These are phyloP conservation scores for Incurvaria masculella DNA, from an alignment of 2,888 invertebrate species.

Conservation along the genomic window DNA sequence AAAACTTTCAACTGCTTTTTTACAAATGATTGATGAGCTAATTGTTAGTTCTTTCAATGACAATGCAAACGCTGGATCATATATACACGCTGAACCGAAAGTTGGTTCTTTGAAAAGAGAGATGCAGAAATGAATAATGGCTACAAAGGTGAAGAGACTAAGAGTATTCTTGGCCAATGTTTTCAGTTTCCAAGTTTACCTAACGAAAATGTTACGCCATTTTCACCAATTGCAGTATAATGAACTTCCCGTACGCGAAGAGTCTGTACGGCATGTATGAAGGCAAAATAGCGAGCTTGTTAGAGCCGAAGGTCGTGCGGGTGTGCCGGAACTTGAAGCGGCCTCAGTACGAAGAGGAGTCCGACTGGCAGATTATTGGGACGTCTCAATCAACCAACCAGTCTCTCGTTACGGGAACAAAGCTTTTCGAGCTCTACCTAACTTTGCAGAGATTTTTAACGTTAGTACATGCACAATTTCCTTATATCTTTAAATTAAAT, in stretches of 20 bases:
- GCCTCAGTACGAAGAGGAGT: slow-evolving; percentile 50
- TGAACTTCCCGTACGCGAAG: slow-evolving; percentile 71
- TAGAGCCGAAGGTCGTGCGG: slow-evolving; percentile 67
- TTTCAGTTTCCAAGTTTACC: no score
- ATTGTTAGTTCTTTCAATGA: no score
- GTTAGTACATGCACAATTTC: slow-evolving; percentile 59
- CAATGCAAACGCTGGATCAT: no score
- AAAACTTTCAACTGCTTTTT: no score
- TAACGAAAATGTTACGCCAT: no score
- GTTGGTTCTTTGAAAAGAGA: no score
- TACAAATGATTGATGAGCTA: no score
- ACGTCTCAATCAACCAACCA: slow-evolving; percentile 52
- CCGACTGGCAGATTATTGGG: slow-evolving; percentile 37
- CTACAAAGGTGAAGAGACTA: not conserved
- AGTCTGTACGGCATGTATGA: slow-evolving; percentile 71
- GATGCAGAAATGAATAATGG: no score
- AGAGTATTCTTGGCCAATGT: no score
- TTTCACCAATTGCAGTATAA: slow-evolving; percentile 55
- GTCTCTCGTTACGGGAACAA: slow-evolving; percentile 78
- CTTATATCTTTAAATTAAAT: no score
- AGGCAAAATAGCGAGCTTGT: slow-evolving; percentile 64
- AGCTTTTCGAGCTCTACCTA: slow-evolving; percentile 89
- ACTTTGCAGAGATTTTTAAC: slow-evolving; percentile 82
- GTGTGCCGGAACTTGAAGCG: slow-evolving; percentile 73
- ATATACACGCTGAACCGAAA: no score